These are phyloP conservation scores for Diarsia rubi DNA, from an alignment of 2,888 invertebrate species.

Conservation along the genomic window DNA sequence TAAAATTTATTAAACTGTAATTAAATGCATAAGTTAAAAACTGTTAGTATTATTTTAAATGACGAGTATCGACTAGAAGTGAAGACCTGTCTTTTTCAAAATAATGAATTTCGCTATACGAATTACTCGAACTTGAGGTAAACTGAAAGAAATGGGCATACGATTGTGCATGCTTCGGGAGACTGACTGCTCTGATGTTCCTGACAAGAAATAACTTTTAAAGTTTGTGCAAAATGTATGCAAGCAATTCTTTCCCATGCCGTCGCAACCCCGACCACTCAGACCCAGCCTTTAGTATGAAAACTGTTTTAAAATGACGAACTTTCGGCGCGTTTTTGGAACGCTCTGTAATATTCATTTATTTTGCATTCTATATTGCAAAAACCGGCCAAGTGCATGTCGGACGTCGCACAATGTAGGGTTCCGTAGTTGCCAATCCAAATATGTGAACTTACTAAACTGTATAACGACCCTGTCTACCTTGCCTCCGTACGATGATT, in stretches of 20 bases:
- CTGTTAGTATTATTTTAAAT: conserved; percentile 33
- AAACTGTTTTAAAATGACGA: background rate
- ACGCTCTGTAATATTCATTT: background rate
- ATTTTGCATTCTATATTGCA: no score
- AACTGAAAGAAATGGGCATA: background rate
- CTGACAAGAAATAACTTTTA: background rate
- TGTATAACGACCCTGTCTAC: no score
- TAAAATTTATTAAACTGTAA: conserved; percentile 50
- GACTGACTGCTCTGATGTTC: background rate
- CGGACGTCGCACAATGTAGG: no score
- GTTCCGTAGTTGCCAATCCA: no score
- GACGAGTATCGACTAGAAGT: background rate
- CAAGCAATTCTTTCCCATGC: background rate
- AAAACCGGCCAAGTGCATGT: no score
- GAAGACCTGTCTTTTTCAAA: background rate
- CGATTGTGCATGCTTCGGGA: background rate
- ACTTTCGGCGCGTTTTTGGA: background rate
- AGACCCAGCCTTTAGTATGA: no score
- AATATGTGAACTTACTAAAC: no score
- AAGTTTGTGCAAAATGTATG: background rate
- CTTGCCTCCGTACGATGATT: no score
- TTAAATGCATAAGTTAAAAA: conserved; percentile 50
- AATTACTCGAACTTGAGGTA: background rate
- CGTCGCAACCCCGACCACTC: background rate
- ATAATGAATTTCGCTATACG: background rate